These are phyloP conservation scores for Ypsolopha sequella DNA, from an alignment of 2,888 invertebrate species.

Conservation along the genomic window DNA sequence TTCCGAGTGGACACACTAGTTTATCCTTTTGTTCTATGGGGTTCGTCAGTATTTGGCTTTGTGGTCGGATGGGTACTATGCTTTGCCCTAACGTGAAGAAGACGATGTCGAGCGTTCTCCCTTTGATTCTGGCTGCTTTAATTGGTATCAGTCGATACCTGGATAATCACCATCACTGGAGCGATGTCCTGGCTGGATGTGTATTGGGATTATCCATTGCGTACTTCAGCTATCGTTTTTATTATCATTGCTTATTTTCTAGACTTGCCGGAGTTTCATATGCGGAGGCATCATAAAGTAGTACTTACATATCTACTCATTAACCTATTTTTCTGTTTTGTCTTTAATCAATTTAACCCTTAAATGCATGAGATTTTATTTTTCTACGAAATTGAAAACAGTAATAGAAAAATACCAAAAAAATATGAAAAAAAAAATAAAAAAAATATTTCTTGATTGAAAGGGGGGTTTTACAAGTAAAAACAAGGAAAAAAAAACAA, in stretches of 20 bases:
- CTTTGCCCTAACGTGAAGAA: not conserved
- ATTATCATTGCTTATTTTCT: constrained; percentile 66
- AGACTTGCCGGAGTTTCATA: constrained; percentile 19
- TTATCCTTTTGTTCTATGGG: constrained; percentile 83
- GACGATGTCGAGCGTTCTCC: constrained; percentile 30
- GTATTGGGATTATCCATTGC: constrained; percentile 73
- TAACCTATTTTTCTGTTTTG: too few relatives aligned
- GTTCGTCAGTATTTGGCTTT: constrained; percentile 78
- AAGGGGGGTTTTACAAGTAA: too few relatives aligned
- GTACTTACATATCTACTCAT: too few relatives aligned
- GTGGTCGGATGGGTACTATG: constrained; percentile 64
- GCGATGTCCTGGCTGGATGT: constrained; percentile 81
- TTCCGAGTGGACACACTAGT: constrained; percentile 90
- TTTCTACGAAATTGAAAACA: too few relatives aligned
- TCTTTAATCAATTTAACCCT: too few relatives aligned
- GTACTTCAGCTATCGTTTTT: constrained; percentile 77
- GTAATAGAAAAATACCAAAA: too few relatives aligned
- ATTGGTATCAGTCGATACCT: constrained; percentile 83
- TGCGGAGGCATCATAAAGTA: too few relatives aligned
- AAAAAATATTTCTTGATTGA: too few relatives aligned
- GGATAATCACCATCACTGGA: constrained; percentile 92
- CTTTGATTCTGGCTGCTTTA: constrained; percentile 70
- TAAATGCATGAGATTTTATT: too few relatives aligned
- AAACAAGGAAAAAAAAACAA: too few relatives aligned
- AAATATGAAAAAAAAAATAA: too few relatives aligned